These are phyloP conservation scores for Hypsibius dujardini DNA, from an alignment of 1,140 invertebrate species.

Conservation along the genomic window DNA sequence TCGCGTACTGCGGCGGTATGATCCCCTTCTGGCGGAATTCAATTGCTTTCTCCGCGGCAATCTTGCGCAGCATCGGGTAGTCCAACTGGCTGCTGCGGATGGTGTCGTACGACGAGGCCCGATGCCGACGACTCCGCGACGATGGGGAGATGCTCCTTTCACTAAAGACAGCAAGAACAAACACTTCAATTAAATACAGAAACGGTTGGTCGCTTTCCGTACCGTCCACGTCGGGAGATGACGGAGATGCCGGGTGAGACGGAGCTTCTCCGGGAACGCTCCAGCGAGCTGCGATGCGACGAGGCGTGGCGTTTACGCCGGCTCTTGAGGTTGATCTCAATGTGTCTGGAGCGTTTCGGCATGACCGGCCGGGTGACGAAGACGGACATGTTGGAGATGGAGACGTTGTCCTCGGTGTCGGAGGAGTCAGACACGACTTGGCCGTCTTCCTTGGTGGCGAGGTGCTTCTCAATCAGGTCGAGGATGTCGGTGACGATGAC, in stretches of 20 bases:
- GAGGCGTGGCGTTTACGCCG: no score
- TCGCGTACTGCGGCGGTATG: background rate
- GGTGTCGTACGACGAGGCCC: background rate
- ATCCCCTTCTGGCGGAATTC: background rate
- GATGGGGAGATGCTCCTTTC: background rate
- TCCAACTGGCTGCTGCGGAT: background rate
- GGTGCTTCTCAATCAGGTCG: constrained; percentile 5
- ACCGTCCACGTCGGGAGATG: no score
- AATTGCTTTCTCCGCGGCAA: background rate
- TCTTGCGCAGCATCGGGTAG: background rate
- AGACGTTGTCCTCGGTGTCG: background rate
- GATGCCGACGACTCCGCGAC: background rate
- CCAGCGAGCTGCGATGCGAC: no score
- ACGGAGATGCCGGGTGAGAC: no score
- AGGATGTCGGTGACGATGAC: background rate
- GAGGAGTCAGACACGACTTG: constrained; percentile 4
- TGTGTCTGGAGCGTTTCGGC: background rate
- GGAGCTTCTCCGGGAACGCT: no score
- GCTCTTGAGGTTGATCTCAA: constrained; percentile 4
- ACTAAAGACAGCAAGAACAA: no score
- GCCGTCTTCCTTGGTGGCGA: background rate
- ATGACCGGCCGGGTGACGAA: background rate
- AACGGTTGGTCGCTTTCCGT: no score
- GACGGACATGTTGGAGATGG: constrained; percentile 5
- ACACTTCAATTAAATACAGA: no score